Base-by-base conservation (phyloP, 2,797 vertebrate species). In the Coluber constrictor region DNA sequence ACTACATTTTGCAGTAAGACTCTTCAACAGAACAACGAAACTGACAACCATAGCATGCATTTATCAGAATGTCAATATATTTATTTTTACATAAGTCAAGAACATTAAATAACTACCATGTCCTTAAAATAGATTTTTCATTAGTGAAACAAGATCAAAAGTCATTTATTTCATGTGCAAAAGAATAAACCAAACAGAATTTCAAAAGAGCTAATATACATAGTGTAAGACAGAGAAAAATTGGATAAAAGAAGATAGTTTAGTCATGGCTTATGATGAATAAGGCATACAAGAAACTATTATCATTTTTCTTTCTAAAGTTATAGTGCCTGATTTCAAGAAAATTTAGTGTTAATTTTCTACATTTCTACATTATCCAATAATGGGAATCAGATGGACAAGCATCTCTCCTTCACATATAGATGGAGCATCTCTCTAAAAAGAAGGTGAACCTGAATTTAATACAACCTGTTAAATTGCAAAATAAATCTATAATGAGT, bases 11-110 rank as follows among this genome's bases (percentile, higher is more conserved):
- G 93, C 92, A 95, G 60, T 20, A 86, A 61, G 59, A n/a, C 93
- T 90, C 89, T 94, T 93, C 95, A 63, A 43, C 79, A 91, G 13
- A 66, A 29, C 93, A 94, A 93, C 79, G 91, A 95, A 95, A 93
- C 95, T 96, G 88, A 90, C 95, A 95, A 95, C 94, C 95, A 96
- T 57, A 94, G 94, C 95, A 93, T 93, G 74, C 94, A 95, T 93
- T 95, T 95, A 94, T 92, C 93, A 94, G 90, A 94, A 95, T 95
- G 95, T 96, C 96, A 95, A 94, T 96, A 94, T 18, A 2, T 79
- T 74, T 94, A 92, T 95, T 95, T 95, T 96, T 92, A 91, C 66
- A 83, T 95, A 2, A 51, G 94, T 90, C 93, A 0, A 95, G 93
- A 95, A 94, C 94, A 95, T 94, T 95, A 96, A 90, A 94, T 95